Conservation (phyloP, 2,888 invertebrate species). For the Acrobasis consociella region DNA sequence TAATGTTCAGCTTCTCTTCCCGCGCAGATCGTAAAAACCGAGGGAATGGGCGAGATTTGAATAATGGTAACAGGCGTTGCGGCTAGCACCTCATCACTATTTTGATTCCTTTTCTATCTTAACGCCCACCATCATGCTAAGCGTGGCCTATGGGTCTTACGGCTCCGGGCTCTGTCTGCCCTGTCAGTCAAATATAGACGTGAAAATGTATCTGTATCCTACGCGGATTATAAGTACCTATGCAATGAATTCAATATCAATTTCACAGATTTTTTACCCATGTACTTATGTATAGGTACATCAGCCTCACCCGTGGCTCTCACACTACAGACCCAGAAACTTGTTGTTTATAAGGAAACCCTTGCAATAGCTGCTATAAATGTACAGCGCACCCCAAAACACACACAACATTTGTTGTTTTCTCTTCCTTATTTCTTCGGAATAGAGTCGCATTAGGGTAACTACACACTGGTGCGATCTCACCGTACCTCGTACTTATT, state of each 20-base stretch:
- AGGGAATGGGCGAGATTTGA: too few species aligned
- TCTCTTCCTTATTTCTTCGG: background rate
- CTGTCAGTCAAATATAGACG: too few species aligned
- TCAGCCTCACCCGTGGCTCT: background rate
- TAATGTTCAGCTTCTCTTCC: too few species aligned
- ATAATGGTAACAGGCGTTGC: too few species aligned
- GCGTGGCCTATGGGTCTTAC: too few species aligned
- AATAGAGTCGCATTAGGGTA: background rate
- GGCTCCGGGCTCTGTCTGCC: too few species aligned
- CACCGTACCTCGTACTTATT: conserved; percentile 15
- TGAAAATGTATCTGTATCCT: too few species aligned
- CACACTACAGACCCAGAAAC: conserved; percentile 3
- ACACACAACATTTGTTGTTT: background rate
- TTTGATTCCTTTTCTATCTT: too few species aligned
- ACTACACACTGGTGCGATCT: background rate
- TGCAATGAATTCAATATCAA: background rate
- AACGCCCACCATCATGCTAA: too few species aligned
- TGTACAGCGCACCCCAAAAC: background rate
- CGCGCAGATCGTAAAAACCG: too few species aligned
- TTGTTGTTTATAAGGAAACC: conserved; percentile 18
- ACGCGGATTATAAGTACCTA: background rate
- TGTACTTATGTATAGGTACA: too few species aligned
- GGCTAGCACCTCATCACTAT: too few species aligned
- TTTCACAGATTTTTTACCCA: background rate
- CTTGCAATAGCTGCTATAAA: conserved; percentile 19